Evolutionary conservation across 2,113 vertebrate species (phyloP).

Genomic region (Caranx melampygus): DNA sequence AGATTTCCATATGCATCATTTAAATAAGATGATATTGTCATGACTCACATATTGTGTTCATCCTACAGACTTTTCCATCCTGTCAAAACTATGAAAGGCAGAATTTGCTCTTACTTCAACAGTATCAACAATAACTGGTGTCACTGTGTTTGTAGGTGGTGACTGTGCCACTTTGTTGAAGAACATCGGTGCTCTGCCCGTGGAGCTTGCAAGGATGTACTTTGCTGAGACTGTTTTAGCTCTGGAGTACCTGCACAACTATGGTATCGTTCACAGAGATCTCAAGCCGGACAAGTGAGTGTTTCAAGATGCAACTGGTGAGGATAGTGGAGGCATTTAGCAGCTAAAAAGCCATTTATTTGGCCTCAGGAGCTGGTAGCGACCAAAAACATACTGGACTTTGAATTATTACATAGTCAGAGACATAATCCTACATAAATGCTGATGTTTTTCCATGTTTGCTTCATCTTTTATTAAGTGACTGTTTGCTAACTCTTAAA

Average conservation of each 20-base stretch:
- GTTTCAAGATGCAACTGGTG: not conserved
- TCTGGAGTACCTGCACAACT: conserved; percentile 94
- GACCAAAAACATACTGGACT: not conserved
- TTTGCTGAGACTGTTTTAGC: conserved; percentile 95
- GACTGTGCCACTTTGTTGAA: conserved; percentile 95
- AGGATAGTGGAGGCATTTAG: too few relatives aligned
- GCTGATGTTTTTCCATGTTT: too few relatives aligned
- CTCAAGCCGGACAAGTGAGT: conserved; percentile 97
- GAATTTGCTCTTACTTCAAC: not conserved
- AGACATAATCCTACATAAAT: too few relatives aligned
- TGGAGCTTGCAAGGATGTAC: conserved; percentile 94
- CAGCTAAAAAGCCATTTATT: too few relatives aligned
- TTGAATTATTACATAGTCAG: too few relatives aligned
- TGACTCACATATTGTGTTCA: not conserved
- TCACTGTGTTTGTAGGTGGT: conserved; percentile 84
- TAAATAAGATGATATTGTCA: not conserved
- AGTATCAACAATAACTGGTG: not conserved
- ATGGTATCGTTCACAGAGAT: conserved; percentile 95
- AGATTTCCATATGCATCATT: not conserved
- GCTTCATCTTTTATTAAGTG: not conserved
- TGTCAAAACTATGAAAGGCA: not conserved
- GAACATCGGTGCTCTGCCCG: conserved; percentile 93
- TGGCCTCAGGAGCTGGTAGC: too few relatives aligned
- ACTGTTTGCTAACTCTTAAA: not conserved
- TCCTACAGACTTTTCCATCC: not conserved